phyloP scores from a whole-genome alignment of 2,113 vertebrate genomes.

The Lepus timidus region DNA sequence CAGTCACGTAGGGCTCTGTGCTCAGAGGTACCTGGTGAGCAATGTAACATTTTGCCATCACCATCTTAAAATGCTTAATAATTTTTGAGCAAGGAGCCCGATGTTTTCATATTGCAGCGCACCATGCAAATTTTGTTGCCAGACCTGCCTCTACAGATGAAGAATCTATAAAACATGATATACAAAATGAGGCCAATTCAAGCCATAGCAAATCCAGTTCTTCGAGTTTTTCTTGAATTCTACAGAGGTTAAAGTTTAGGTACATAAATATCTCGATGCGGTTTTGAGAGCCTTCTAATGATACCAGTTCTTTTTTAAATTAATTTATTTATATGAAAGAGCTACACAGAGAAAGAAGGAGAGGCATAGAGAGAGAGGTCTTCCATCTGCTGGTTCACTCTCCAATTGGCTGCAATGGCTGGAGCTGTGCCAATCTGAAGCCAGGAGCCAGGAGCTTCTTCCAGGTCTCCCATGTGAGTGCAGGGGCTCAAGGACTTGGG shows the following conservation, averaged over 20 bases:
- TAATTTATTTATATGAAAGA: too few relatives aligned
- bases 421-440: too few relatives aligned
- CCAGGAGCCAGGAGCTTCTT: too few relatives aligned
- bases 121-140: background rate
- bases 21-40: background rate
- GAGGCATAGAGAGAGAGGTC: too few relatives aligned
- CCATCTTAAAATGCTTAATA: background rate
- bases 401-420: too few relatives aligned
- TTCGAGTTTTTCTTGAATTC: background rate
- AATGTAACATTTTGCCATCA: background rate
- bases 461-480: too few relatives aligned
- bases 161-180: background rate
- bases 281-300: slow-evolving; percentile 18
- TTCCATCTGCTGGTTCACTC: too few relatives aligned
- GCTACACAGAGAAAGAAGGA: too few relatives aligned
- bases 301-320: background rate
- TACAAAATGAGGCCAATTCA: background rate
- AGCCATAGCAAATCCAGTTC: background rate
- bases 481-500: too few relatives aligned
- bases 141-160: background rate
- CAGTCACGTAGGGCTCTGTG: background rate
- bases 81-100: background rate
- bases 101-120: background rate
- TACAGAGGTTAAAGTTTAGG: background rate
- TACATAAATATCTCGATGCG: background rate